phyloP scores from a whole-genome alignment of 2,113 vertebrate genomes.

The Tachycineta bicolor region DNA sequence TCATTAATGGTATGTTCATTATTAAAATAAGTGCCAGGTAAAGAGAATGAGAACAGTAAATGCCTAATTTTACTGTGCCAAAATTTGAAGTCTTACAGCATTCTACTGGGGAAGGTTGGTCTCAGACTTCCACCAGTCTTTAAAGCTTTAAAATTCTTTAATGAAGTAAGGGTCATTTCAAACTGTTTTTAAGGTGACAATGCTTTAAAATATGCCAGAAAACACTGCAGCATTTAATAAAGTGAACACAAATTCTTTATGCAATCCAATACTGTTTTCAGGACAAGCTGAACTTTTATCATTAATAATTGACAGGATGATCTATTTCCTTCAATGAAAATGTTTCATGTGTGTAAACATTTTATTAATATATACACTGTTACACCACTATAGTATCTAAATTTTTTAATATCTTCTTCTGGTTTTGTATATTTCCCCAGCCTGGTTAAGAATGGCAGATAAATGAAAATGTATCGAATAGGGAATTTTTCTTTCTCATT shows the following conservation, averaged over 20 bases:
- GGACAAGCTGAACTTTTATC: not conserved
- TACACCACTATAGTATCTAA: not conserved
- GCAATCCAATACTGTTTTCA: not conserved
- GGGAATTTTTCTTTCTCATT: not conserved
- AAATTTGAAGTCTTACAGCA: not conserved
- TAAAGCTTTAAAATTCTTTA: not conserved
- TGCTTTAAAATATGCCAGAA: not conserved
- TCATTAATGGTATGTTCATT: not conserved
- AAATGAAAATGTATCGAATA: not conserved
- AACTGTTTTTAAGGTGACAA: not conserved
- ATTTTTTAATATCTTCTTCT: not conserved
- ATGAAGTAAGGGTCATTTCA: not conserved
- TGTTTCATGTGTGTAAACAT: not conserved
- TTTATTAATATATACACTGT: not conserved
- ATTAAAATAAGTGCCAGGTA: not conserved
- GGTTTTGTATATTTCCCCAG: not conserved
- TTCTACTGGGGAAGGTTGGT: not conserved
- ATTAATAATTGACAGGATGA: not conserved
- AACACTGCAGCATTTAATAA: not conserved
- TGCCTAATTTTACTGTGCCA: not conserved
- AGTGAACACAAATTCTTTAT: not conserved
- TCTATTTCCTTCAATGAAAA: not conserved
- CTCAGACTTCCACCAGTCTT: not conserved
- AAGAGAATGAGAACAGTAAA: not conserved
- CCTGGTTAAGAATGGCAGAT: not conserved